phyloP scores from a whole-genome alignment of 2,797 vertebrate species.

The Ficedula albicollis region DNA sequence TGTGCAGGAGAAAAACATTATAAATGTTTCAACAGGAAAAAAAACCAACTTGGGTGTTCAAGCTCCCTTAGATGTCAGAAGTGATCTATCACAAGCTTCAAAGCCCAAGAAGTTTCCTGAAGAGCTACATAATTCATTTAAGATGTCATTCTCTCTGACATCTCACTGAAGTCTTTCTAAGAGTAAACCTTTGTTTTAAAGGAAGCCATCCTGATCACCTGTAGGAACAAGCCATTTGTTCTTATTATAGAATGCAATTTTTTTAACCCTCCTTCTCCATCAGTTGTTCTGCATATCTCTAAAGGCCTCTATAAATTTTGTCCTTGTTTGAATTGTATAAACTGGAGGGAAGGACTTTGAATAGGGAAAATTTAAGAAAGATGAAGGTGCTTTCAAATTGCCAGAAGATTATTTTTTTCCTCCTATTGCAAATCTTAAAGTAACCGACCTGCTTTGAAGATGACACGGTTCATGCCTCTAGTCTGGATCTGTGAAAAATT shows the following conservation, averaged over 20 bases:
- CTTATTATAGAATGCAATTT: background rate
- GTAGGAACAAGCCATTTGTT: background rate
- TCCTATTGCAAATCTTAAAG: background rate
- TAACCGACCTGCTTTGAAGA: conserved; percentile 10
- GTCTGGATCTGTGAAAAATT: conserved; percentile 1
- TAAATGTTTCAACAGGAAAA: background rate
- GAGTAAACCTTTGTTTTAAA: background rate
- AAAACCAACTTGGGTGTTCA: background rate
- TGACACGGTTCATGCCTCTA: background rate
- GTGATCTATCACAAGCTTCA: background rate
- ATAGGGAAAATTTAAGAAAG: background rate
- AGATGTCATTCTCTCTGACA: background rate
- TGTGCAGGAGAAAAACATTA: background rate
- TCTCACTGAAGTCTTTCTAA: background rate
- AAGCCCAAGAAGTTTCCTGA: background rate
- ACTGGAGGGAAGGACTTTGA: background rate
- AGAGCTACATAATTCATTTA: background rate
- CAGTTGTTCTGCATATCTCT: background rate
- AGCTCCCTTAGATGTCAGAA: background rate
- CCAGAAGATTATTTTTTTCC: background rate
- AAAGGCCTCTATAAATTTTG: background rate
- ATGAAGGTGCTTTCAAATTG: background rate
- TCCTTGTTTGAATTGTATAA: background rate
- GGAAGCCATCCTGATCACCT: background rate
- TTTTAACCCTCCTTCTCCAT: background rate